These are phyloP conservation scores for Bufotes viridis DNA, from an alignment of 2,797 vertebrate genomes.

Conservation along the genomic window DNA sequence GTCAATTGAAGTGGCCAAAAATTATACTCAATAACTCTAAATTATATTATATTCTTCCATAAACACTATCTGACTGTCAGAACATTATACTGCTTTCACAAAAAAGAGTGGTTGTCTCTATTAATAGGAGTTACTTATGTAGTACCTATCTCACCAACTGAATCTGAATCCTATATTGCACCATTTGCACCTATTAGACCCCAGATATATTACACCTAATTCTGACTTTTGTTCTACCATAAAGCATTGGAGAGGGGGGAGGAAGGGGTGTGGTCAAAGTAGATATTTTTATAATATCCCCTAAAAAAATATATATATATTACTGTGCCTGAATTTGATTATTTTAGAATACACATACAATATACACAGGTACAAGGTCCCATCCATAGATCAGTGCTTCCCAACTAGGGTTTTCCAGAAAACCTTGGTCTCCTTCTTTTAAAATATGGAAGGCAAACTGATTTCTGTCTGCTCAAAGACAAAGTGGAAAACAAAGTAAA, in stretches of 20 bases:
- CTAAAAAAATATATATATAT: not conserved
- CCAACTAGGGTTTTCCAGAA: too few species aligned
- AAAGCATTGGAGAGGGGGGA: accelerated
- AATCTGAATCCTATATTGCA: too few species aligned
- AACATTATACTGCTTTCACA: too few species aligned
- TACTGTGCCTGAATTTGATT: not conserved
- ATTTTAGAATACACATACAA: not conserved
- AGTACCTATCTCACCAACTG: too few species aligned
- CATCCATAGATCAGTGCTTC: not conserved
- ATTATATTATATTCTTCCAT: not conserved
- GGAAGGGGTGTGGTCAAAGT: too few species aligned
- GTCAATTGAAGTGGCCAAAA: not conserved
- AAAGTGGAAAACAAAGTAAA: too few species aligned
- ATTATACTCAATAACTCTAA: not conserved
- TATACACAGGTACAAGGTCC: not conserved
- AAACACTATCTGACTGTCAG: not conserved
- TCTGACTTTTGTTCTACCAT: too few species aligned
- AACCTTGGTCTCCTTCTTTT: too few species aligned
- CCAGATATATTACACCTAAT: too few species aligned
- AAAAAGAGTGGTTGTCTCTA: not conserved
- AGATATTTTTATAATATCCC: not conserved
- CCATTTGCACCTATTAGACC: too few species aligned
- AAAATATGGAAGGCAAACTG: too few species aligned
- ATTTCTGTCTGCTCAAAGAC: too few species aligned
- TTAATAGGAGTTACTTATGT: not conserved